Conservation (phyloP, 2,888 invertebrate genomes). For the Dynastes maya region DNA sequence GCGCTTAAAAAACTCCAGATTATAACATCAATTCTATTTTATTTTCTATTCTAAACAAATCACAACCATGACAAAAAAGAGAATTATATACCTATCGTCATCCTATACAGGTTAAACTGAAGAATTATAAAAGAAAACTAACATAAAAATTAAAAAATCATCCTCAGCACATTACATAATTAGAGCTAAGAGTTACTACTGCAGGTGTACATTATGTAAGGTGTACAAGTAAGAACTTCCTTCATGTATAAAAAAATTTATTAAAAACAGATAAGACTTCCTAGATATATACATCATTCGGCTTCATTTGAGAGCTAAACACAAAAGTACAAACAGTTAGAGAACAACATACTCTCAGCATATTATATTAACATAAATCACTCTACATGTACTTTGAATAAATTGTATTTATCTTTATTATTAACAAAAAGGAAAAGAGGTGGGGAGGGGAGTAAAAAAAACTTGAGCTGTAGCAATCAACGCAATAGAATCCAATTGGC, state of each 20-base stretch:
- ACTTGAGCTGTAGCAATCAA: slow-evolving; percentile 45
- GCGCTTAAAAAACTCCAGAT: too few species aligned
- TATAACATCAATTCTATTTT: too few species aligned
- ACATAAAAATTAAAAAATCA: background rate
- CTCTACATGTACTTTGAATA: background rate
- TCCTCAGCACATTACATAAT: background rate
- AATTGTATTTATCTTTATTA: slow-evolving; percentile 32
- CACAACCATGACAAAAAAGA: too few species aligned
- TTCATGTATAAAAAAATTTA: slow-evolving; percentile 28
- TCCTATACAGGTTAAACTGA: too few species aligned
- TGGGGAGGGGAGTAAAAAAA: slow-evolving; percentile 15
- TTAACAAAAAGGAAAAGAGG: slow-evolving; percentile 44
- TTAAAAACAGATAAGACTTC: slow-evolving; percentile 38
- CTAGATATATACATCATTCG: slow-evolving; percentile 37
- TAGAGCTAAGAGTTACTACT: background rate
- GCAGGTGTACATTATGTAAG: background rate
- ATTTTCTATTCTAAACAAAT: too few species aligned
- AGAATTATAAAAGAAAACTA: background rate
- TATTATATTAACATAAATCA: slow-evolving; percentile 30
- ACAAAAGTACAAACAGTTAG: slow-evolving; percentile 26
- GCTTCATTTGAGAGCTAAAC: slow-evolving; percentile 15
- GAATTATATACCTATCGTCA: too few species aligned
- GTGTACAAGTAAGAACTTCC: too few species aligned
- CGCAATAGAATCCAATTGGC: slow-evolving; percentile 46
- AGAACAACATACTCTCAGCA: slow-evolving; percentile 25